Percentiles rank a stretch among this genome's conserved stretches.
Conservation (phyloP, 2,113 vertebrate genomes). For the Syrrhaptes paradoxus region DNA sequence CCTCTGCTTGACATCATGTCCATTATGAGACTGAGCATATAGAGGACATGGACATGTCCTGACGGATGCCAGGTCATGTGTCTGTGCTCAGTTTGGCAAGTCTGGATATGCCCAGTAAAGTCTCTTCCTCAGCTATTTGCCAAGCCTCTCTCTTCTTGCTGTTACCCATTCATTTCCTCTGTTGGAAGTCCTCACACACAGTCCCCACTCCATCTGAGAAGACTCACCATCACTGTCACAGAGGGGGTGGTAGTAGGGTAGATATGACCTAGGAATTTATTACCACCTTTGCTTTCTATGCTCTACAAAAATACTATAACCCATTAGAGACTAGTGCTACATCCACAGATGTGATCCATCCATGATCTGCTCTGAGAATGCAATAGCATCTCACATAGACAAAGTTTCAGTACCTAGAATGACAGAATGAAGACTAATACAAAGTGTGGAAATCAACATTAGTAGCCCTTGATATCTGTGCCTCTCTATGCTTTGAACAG, state of each 20-base stretch:
- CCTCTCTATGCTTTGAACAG: background rate
- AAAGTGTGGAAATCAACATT: background rate
- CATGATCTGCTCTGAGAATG: background rate
- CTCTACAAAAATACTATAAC: background rate
- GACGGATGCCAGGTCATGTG: background rate
- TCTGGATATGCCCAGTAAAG: background rate
- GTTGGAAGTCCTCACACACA: background rate
- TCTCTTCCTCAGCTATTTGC: background rate
- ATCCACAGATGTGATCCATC: background rate
- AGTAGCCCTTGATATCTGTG: background rate
- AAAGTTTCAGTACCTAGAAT: background rate
- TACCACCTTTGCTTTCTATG: background rate
- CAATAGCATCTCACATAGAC: background rate
- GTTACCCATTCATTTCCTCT: background rate
- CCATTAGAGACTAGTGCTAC: background rate
- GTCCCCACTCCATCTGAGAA: background rate
- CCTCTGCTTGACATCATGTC: background rate
- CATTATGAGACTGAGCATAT: rapidly evolving
- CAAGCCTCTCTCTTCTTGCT: background rate
- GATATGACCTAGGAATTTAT: background rate
- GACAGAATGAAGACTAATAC: background rate
- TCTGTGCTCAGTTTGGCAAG: background rate
- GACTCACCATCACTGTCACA: background rate
- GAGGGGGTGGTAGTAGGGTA: rapidly evolving
- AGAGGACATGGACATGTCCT: background rate